Base-by-base conservation (phyloP, 2,797 vertebrate genomes). In the Sebastes reedi region DNA sequence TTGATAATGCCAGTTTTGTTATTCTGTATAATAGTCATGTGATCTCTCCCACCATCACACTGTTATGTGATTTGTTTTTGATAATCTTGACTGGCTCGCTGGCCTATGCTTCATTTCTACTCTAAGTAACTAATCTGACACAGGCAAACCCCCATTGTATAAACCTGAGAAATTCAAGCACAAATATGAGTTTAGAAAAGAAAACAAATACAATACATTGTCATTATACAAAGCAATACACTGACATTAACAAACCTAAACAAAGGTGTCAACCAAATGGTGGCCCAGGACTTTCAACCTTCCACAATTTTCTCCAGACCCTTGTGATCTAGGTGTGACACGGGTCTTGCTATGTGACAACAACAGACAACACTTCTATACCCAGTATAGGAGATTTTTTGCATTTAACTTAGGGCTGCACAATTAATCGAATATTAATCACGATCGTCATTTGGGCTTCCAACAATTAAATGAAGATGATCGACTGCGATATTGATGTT, bases 11-110 rank as follows among this genome's bases (percentile, higher is more conserved):
- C 24, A 52, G 39, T 80, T 84, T 70, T 79, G 36, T 60, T n/a
- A 66, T 72, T 75, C 62, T 75, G 71, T 69, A 60, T 68, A 12
- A 68, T 55, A 64, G 74, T 78, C 74, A 85, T 70, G 75, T 84
- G 71, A 81, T 32, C 50, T 29, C 30, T 72, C 58, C 8, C 46
- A 4, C 27, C 42, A 55, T 77, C 52, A 6, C 4, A 52, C 4
- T 73, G 71, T 72, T 66, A 76, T 80, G 81, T 84, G 84, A 72
- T 64, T 83, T 61, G 18, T 67, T 76, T 50, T 67, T 67, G 8
- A 68, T 50, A 42, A 71, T 61, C 22, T 12, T 22, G 25, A 67
- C 25, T 20, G 25, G 64, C 25, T 83, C 12, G 8, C 13, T 59
- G 50, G 54, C 68, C 56, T 27, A 27, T 27, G 25, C 25, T 74